Conservation (phyloP, 2,113 vertebrate species). For the Fulica atra region DNA sequence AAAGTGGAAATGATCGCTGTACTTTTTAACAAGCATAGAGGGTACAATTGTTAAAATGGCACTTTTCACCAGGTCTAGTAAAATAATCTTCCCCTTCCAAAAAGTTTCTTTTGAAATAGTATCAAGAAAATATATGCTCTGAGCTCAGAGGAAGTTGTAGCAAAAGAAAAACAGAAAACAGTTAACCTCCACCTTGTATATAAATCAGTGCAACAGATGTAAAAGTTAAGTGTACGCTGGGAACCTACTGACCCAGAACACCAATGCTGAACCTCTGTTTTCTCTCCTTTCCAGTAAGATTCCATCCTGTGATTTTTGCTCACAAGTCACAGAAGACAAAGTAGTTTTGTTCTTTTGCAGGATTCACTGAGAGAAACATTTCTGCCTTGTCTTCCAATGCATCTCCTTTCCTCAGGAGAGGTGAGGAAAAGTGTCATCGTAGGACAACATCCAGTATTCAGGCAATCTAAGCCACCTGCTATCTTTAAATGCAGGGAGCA, state of each 20-base stretch:
- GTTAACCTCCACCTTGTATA: constrained; percentile 38
- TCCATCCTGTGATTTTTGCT: background rate
- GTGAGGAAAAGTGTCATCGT: background rate
- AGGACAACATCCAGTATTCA: background rate
- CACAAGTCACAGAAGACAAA: background rate
- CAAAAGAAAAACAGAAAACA: constrained; percentile 36
- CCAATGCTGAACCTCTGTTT: background rate
- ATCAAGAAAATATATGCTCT: background rate
- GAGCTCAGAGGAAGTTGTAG: background rate
- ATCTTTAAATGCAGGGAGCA: background rate
- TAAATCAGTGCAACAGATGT: constrained; percentile 54
- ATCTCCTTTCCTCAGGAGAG: background rate
- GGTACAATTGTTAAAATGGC: background rate
- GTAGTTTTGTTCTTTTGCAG: background rate
- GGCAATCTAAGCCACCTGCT: background rate
- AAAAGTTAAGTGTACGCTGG: constrained; percentile 39
- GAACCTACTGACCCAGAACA: constrained; percentile 47
- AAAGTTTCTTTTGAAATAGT: background rate
- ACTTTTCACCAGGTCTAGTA: background rate
- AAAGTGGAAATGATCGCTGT: background rate
- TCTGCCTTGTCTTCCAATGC: background rate
- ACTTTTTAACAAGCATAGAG: background rate
- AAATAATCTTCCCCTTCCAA: background rate
- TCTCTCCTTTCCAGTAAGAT: background rate
- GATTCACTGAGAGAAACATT: background rate